Percentiles rank a stretch among this genome's conserved stretches.
phyloP scores from a whole-genome alignment of 2,797 vertebrate species.

The Clarias platycephalus region DNA sequence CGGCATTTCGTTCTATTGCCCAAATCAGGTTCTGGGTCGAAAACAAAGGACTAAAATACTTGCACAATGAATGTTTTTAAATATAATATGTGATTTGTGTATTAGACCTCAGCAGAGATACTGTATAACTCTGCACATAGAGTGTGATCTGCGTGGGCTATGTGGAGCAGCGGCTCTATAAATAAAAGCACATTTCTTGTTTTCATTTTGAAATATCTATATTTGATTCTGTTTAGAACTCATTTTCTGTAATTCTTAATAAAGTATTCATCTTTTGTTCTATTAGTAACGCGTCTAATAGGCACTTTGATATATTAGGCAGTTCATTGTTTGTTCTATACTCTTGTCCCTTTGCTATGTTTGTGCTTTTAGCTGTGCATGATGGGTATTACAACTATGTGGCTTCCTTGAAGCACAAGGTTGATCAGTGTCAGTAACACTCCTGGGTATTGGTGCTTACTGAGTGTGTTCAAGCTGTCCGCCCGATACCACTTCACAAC shows the following conservation, averaged over 20 bases:
- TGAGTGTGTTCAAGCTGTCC: too few relatives aligned
- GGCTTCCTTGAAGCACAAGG: neutral
- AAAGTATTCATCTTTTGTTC: neutral
- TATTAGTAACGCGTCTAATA: neutral
- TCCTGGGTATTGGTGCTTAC: neutral
- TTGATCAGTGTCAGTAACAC: neutral
- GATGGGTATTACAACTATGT: neutral
- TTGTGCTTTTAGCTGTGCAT: neutral
- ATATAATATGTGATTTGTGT: neutral
- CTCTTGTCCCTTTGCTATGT: neutral
- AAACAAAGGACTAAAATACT: neutral
- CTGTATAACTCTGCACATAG: neutral
- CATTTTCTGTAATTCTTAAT: neutral
- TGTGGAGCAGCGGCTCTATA: neutral
- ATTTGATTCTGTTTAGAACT: neutral
- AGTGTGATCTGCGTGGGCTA: constrained; percentile 4
- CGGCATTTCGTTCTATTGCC: neutral
- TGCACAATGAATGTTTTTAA: neutral
- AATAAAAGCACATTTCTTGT: neutral
- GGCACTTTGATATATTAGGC: neutral
- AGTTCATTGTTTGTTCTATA: neutral
- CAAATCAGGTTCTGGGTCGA: neutral
- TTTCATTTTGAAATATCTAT: neutral
- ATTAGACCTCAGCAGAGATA: neutral
- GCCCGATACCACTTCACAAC: neutral